Evolutionary conservation across 2,888 invertebrate genomes (phyloP).

Genomic region (Lycocerus yunnanus): DNA sequence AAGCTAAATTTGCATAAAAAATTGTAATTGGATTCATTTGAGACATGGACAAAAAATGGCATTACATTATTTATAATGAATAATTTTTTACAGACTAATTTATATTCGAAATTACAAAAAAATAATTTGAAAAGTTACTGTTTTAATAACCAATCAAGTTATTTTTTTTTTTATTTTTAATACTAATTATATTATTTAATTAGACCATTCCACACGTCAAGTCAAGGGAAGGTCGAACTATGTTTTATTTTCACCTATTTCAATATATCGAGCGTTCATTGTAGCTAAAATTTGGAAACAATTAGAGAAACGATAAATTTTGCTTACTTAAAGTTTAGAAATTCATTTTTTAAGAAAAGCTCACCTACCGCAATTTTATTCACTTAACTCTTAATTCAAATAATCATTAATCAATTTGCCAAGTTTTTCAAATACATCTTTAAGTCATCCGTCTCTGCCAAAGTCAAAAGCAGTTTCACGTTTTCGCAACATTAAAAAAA

Average conservation of each 20-base stretch:
- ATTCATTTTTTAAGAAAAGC: not conserved
- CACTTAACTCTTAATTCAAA: constrained; percentile 1
- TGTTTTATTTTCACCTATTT: not conserved
- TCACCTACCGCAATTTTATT: not conserved
- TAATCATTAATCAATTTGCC: constrained; percentile 1
- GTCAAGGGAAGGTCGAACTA: not conserved
- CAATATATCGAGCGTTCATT: not conserved
- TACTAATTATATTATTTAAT: too few species aligned
- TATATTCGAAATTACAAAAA: not conserved
- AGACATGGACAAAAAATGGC: not conserved
- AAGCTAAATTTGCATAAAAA: constrained; percentile 13
- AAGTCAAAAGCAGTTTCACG: not conserved
- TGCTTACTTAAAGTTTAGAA: not conserved
- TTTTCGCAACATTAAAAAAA: not conserved
- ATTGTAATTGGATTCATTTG: constrained; percentile 4
- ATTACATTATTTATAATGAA: not conserved
- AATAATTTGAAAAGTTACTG: not conserved
- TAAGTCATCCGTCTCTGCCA: constrained; percentile 3
- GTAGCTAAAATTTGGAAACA: not conserved
- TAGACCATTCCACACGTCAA: too few species aligned
- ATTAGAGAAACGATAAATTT: not conserved
- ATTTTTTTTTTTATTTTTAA: too few species aligned
- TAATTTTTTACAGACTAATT: not conserved
- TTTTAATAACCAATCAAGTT: not conserved
- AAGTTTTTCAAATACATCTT: constrained; percentile 2